Evolutionary conservation across 2,797 vertebrate species (phyloP), one percentile per base, ranked within the genome.

Genomic region (Amphiprion clarkii): DNA sequence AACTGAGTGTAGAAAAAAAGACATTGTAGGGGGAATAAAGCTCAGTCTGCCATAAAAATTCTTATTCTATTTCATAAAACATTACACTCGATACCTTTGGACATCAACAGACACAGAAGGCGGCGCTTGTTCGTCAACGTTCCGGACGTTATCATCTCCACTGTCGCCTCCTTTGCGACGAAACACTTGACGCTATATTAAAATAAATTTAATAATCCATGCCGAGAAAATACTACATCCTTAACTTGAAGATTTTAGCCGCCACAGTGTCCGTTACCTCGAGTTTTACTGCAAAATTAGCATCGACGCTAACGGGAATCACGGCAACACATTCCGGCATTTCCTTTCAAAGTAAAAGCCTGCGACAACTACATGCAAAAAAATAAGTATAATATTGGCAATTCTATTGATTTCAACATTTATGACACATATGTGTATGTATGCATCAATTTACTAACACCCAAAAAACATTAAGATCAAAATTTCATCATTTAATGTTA

Each of bases 291-390:
- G 46, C 3, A 59, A 16, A 6, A 62, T 5, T 61, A 52, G 59
- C 57, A 2, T 61, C 16, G 44, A 1, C 5, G 14, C 0, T 17
- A 14, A 1, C 62, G 0, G 2, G 6, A 42, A 19, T 33, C 0
- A 51, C 31, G 0, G 9, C 4, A 1, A 40, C 0, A 12, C 8
- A 25, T n/a, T 83, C 88, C 85, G 81, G 79, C 0, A 0, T 9
- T 3, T 4, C 44, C 57, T 74, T 85, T 83, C 82, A 90, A 73
- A 84, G 6, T 87, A 92, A 88, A 85, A 77, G 19, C 42, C 3
- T 2, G 27, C 1, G 8, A 19, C 2, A 19, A 16, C 13, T 25
- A 14, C 14, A 11, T 2, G 29, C 2, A 5, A 33, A 2, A 53
- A 53, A 3, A 12, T 13, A 23, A 23, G 1, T 23, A 23, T 23